Base-by-base conservation (phyloP, 2,113 vertebrate genomes). In the Plotosus lineatus region DNA sequence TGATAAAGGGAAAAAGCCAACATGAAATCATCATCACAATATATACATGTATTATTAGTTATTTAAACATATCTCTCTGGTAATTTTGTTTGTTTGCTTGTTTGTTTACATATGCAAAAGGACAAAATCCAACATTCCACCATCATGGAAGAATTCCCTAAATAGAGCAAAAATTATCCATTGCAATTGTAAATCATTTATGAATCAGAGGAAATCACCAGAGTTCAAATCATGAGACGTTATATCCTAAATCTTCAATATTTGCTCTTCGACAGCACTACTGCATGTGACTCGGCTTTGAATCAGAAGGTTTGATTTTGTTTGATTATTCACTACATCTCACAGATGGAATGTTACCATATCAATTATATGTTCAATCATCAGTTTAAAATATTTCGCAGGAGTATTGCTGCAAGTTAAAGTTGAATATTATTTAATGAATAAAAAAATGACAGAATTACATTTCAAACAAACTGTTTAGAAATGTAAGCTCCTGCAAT, bases 401-500 rank as follows among this genome's bases (percentile, higher is more conserved):
- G 46, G 11, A 26, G 9, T 58, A 26, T 38, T 38, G 40, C 19
- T 15, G 15, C 40, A 7, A 3, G 38, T 60, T 60, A 42, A 33
- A 36, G 50, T 14, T 69, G 19, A 72, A 72, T 72, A 79, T 78
- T 48, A 58, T 40, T 23, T 23, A 51, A 63, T 53, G 66, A 46
- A 15, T 69, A 55, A 14, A 15, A 56, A 55, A 14, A 79, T 42
- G 44, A 44, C 19, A 23, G 36, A 53, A 69, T 31, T 55, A 44
- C 77, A 79, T 50, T 78, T 51, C 44, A 65, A 10, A 65, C 2
- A 31, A 58, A 63, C 31, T 44, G 6, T 50, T 28, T 76, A 46
- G 63, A 75, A 61, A 75, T 15, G 14, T 61, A 44, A 44, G 55
- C 51, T 72, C 65, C 68, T 40, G 23, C 42, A 72, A 60, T 31